Evolutionary conservation across 2,797 vertebrate species (phyloP).

Genomic region (Heliangelus exortis): DNA sequence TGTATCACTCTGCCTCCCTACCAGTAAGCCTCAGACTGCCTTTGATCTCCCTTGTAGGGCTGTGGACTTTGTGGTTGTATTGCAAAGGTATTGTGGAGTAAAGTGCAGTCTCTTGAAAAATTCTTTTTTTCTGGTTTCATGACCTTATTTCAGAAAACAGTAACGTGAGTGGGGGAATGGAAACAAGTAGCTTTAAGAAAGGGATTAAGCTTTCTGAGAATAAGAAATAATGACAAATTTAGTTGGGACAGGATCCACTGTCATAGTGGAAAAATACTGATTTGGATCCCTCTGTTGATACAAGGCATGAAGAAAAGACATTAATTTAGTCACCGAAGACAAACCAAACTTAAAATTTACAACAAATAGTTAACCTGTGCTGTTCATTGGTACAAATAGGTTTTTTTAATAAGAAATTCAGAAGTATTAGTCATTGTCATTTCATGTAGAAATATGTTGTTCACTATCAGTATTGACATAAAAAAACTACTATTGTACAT

Average conservation of each 20-base stretch:
- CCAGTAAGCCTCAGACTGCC: neutral
- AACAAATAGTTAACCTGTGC: neutral
- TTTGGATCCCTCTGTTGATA: neutral
- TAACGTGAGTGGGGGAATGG: neutral
- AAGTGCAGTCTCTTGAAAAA: neutral
- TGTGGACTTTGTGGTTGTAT: neutral
- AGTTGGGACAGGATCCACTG: neutral
- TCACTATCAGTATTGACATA: neutral
- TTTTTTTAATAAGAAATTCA: neutral
- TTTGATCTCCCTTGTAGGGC: neutral
- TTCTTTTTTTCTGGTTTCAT: neutral
- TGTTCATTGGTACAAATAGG: neutral
- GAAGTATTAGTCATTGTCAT: neutral
- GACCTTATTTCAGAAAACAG: neutral
- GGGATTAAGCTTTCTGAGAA: neutral
- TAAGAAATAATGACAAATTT: neutral
- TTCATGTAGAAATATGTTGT: neutral
- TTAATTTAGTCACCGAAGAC: neutral
- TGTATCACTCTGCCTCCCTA: neutral
- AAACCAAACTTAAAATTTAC: neutral
- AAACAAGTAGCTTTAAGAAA: neutral
- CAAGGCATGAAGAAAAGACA: neutral
- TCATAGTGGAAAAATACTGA: neutral
- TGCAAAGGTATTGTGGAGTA: neutral
- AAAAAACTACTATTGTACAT: neutral